These are phyloP conservation scores for Apotomis betuletana DNA, from an alignment of 2,888 invertebrate species.

Conservation along the genomic window DNA sequence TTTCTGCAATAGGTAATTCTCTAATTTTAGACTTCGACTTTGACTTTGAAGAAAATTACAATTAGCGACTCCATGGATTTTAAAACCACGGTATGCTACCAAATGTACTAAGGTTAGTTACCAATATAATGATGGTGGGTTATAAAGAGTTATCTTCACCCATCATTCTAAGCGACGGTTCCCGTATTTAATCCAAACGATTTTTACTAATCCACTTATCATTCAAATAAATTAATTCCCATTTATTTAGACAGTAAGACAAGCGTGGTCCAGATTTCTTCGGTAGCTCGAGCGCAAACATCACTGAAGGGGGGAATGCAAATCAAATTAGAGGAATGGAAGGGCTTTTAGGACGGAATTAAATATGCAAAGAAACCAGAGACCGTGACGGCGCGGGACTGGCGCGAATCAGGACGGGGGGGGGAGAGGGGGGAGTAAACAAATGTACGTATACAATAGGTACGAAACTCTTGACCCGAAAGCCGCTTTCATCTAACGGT, in stretches of 20 bases:
- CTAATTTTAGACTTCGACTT: too few relatives aligned
- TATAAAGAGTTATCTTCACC: too few relatives aligned
- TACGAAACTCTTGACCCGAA: not conserved
- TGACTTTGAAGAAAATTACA: too few relatives aligned
- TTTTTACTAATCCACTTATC: too few relatives aligned
- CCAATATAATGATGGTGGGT: too few relatives aligned
- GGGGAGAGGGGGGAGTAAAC: conserved; percentile 29
- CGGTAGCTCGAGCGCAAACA: conserved; percentile 14
- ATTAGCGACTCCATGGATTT: too few relatives aligned
- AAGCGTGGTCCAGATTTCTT: conserved; percentile 18
- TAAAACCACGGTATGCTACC: too few relatives aligned
- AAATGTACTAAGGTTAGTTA: too few relatives aligned
- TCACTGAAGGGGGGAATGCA: conserved; percentile 20
- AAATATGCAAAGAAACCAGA: conserved; percentile 41
- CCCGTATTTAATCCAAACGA: too few relatives aligned
- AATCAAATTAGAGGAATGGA: conserved; percentile 41
- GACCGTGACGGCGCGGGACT: conserved; percentile 27
- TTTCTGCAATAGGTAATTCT: too few relatives aligned
- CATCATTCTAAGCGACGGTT: too few relatives aligned
- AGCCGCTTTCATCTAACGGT: too few relatives aligned
- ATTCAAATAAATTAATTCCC: not conserved
- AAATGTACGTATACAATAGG: conserved; percentile 28
- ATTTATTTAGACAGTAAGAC: not conserved
- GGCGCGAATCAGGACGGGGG: conserved; percentile 11
- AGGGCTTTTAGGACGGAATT: conserved; percentile 41